Conservation (phyloP, 2,113 vertebrate species). For the Eptatretus burgeri region DNA sequence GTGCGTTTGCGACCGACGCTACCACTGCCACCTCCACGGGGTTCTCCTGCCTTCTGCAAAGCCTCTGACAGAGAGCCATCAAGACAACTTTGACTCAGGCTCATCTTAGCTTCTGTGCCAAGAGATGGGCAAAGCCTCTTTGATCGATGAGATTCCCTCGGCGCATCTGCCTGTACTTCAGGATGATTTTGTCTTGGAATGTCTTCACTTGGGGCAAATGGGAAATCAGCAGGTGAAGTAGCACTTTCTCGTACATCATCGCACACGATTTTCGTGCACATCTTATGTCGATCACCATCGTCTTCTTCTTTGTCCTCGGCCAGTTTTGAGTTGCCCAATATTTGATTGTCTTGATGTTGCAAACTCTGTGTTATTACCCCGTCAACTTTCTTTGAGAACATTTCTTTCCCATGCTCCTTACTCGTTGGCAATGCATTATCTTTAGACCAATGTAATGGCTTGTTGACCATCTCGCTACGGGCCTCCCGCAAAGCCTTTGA, state of each 20-base stretch:
- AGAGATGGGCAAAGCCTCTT: neutral
- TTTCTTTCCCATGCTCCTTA: neutral
- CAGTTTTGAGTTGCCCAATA: neutral
- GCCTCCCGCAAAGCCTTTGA: slow-evolving; percentile 3
- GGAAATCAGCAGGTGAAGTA: no score
- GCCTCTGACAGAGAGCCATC: neutral
- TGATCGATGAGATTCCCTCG: no score
- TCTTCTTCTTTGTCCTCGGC: neutral
- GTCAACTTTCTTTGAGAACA: neutral
- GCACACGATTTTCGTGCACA: no score
- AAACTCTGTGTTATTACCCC: neutral
- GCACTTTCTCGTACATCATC: no score
- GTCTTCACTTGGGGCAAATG: no score
- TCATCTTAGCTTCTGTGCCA: neutral
- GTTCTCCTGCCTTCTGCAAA: neutral
- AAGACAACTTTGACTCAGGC: neutral
- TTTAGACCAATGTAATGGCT: neutral
- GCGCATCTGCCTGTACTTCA: no score
- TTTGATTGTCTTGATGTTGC: neutral
- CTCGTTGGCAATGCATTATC: neutral
- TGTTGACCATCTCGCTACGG: neutral
- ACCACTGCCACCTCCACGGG: neutral
- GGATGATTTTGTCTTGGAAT: no score
- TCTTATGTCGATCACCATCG: neutral
- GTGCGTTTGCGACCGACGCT: neutral